A percentile compares a stretch with the other conserved stretches of the same genome.
phyloP scores from a whole-genome alignment of 2,797 vertebrate species.

The Botia almorhae region DNA sequence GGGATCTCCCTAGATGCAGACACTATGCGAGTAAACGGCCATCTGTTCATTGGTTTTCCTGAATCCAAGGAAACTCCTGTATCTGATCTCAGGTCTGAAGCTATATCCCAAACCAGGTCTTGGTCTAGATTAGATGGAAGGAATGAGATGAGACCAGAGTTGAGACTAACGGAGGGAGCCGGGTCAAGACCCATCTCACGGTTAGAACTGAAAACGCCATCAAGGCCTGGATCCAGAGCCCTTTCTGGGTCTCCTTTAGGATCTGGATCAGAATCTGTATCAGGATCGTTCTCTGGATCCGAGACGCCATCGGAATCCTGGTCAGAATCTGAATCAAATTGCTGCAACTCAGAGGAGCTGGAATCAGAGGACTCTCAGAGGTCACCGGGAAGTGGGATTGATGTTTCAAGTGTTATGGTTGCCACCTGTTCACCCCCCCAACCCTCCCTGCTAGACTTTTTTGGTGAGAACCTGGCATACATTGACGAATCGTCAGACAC shows the following conservation, averaged over 20 bases:
- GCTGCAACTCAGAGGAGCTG: conserved; percentile 39
- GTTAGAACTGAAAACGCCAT: conserved; percentile 62
- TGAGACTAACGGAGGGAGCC: conserved; percentile 38
- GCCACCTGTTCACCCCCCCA: conserved; percentile 63
- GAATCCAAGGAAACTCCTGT: conserved; percentile 62
- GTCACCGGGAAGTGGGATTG: conserved; percentile 21
- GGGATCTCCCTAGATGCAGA: conserved; percentile 65
- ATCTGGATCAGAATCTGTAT: conserved; percentile 56
- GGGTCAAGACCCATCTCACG: conserved; percentile 39
- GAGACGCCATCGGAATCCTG: conserved; percentile 64
- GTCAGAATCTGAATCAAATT: conserved; percentile 74
- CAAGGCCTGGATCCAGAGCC: conserved; percentile 66
- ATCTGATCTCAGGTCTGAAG: conserved; percentile 53
- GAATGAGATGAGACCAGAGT: conserved; percentile 43
- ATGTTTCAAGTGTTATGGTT: conserved; percentile 56
- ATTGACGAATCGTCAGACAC: conserved; percentile 92
- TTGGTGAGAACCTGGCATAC: conserved; percentile 89
- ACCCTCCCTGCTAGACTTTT: conserved; percentile 79
- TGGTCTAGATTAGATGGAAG: conserved; percentile 46
- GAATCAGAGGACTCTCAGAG: conserved; percentile 44
- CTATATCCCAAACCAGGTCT: conserved; percentile 32
- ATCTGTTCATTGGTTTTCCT: conserved; percentile 72
- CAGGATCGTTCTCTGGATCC: conserved; percentile 64
- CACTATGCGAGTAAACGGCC: conserved; percentile 72
- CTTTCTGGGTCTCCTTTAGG: conserved; percentile 59